phyloP scores from a whole-genome alignment of 2,797 vertebrate species.

The Heliangelus exortis region DNA sequence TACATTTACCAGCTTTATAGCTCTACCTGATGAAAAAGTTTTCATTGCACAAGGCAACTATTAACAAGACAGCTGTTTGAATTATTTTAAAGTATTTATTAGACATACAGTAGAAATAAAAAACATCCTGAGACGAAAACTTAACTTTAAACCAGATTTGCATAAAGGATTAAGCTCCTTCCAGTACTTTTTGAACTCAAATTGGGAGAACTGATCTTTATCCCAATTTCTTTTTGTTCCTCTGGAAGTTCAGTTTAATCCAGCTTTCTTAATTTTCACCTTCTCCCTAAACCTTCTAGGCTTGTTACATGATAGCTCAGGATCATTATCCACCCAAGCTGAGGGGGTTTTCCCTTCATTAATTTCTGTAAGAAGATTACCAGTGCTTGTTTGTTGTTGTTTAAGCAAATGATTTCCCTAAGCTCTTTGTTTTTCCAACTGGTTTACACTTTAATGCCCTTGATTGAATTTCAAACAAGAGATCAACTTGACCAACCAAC shows the following conservation, averaged over 20 bases:
- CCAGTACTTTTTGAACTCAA: slow-evolving; percentile 86
- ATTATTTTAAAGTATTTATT: slow-evolving; percentile 38
- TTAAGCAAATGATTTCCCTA: slow-evolving; percentile 99
- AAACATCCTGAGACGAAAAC: slow-evolving; percentile 42
- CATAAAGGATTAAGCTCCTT: slow-evolving; percentile 86
- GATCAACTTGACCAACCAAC: slow-evolving; percentile 91
- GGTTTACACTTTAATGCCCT: slow-evolving; percentile 99
- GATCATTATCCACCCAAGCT: slow-evolving; percentile 81
- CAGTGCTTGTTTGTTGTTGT: slow-evolving; percentile 95
- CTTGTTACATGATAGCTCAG: slow-evolving; percentile 86
- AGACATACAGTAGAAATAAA: slow-evolving; percentile 27
- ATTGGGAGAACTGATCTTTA: slow-evolving; percentile 87
- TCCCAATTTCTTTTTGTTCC: slow-evolving; percentile 90
- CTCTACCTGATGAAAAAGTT: slow-evolving; percentile 7
- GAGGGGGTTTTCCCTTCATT: slow-evolving; percentile 88
- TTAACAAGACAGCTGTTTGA: slow-evolving; percentile 2
- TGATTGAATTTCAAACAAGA: slow-evolving; percentile 94
- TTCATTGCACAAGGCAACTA: not conserved
- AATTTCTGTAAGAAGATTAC: slow-evolving; percentile 99
- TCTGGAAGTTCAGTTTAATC: slow-evolving; percentile 91
- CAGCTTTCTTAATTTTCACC: slow-evolving; percentile 90
- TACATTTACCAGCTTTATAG: not conserved
- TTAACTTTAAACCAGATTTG: slow-evolving; percentile 84
- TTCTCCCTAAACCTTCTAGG: slow-evolving; percentile 92
- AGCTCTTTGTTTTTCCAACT: slow-evolving; percentile 99